These are phyloP conservation scores for Conistra vaccinii DNA, from an alignment of 2,888 invertebrate genomes.

Conservation along the genomic window DNA sequence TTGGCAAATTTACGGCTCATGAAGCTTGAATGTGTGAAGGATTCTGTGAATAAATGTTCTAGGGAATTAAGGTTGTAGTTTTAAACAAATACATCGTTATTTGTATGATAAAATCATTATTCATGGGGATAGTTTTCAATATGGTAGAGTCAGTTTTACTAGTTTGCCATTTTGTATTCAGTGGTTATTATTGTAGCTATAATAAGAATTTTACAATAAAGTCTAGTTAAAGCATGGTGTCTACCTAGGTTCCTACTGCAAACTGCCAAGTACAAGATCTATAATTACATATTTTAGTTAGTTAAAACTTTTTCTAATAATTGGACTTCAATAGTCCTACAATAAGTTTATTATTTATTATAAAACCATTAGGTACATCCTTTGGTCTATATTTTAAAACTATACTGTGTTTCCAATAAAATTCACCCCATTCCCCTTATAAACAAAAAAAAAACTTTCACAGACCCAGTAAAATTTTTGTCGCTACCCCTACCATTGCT, in stretches of 20 bases:
- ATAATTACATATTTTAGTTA: too few species aligned
- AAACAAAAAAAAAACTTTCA: neutral
- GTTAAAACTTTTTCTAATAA: neutral
- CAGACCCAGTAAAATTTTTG: slow-evolving; percentile 46
- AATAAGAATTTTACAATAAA: neutral
- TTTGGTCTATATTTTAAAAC: too few species aligned
- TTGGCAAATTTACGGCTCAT: slow-evolving; percentile 86
- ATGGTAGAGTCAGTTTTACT: neutral
- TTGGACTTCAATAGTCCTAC: neutral
- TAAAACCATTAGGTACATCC: too few species aligned
- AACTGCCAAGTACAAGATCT: neutral
- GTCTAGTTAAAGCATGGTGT: fast-evolving
- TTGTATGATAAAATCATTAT: neutral
- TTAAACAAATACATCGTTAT: slow-evolving; percentile 22
- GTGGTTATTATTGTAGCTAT: neutral
- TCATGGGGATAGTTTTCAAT: neutral
- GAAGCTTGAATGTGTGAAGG: slow-evolving; percentile 82
- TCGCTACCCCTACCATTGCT: slow-evolving; percentile 49
- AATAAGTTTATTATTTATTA: neutral
- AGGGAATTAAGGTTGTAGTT: slow-evolving; percentile 45
- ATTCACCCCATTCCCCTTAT: neutral
- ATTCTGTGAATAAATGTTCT: slow-evolving; percentile 64
- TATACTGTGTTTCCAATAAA: neutral
- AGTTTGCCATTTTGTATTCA: neutral
- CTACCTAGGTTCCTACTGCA: neutral